Evolutionary conservation across 2,113 vertebrate species (phyloP), one percentile per base, ranked within the genome.

Genomic region (Halichoeres trimaculatus): DNA sequence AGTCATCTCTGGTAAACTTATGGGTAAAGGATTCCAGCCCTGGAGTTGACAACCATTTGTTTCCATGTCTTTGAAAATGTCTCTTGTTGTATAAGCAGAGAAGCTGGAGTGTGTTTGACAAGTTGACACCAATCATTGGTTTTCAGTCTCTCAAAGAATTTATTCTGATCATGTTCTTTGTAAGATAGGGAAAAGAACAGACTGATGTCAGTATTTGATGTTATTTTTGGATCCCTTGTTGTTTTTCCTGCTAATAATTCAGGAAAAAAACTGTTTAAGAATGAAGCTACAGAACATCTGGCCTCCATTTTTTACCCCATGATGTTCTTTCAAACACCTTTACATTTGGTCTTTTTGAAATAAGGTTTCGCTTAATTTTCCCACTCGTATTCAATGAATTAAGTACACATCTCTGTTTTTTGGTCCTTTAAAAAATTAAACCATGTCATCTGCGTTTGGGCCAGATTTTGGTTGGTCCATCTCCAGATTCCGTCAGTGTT

Each of bases 401-500:
- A 20, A 43, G 13, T 19, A 63, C 40, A 56, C 35, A 11, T 22
- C 23, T 74, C 43, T 26, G 30, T 66, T 69, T 65, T 16, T 53
- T 1, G 3, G 10, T 26, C 34, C 13, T 65, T 66, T 16, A 41
- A 64, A 20, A 66, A 57, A 41, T 16, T 12, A 45, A 45, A 45
- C 17, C 43, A 2, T 41, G 16, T 26, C 26, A 26, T 58, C 52
- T 30, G 34, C 19, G 38, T 43, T 58, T 40, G 40, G 10, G 41
- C 36, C 35, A 16, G 19, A 40, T 54, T 58, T 56, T 19, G 19
- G 43, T 43, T 56, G 9, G 43, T 62, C 9, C 8, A 55, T 60
- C 41, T 75, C 22, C 20, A 20, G 50, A 35, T 67, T 71, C 26
- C 55, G 56, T 62, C 62, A 75, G 14, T 23, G 54, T 16, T 20